These are phyloP conservation scores for Cyprinodon brontotheroides DNA, from an alignment of 2,113 vertebrate species.

Conservation along the genomic window DNA sequence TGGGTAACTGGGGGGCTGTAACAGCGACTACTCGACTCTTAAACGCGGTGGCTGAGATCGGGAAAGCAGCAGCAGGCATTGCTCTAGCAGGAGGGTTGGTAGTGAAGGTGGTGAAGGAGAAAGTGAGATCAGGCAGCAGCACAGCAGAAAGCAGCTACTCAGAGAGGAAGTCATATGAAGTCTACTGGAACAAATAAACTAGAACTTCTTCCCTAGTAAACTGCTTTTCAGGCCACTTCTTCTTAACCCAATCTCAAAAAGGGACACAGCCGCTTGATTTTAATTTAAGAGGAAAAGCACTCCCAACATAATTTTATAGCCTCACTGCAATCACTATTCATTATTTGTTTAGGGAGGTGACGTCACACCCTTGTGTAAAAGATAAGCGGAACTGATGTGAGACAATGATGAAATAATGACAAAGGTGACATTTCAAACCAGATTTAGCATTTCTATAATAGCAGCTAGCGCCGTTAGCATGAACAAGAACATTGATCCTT, in stretches of 20 bases:
- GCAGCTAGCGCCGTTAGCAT: background rate
- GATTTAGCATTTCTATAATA: background rate
- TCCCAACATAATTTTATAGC: no score
- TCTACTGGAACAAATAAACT: conserved; percentile 77
- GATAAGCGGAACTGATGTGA: background rate
- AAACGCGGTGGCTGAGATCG: conserved; percentile 65
- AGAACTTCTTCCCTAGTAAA: background rate
- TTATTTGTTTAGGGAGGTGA: background rate
- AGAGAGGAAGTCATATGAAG: conserved; percentile 73
- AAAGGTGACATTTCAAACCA: background rate
- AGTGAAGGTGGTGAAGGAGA: conserved; percentile 78
- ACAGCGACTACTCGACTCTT: conserved; percentile 47
- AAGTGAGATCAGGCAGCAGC: conserved; percentile 42
- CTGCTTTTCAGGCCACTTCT: background rate
- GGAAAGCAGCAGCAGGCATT: conserved; percentile 66
- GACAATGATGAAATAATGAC: background rate
- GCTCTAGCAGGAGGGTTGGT: conserved; percentile 67
- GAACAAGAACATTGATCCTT: background rate
- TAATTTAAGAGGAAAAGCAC: background rate
- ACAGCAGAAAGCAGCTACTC: conserved; percentile 39
- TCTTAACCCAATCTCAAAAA: background rate
- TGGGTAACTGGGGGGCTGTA: conserved; percentile 29
- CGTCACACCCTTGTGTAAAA: background rate
- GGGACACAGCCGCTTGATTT: background rate
- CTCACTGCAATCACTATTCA: no score